Conservation (phyloP, 2,888 invertebrate genomes). For the Listrodromus nycthemerus region DNA sequence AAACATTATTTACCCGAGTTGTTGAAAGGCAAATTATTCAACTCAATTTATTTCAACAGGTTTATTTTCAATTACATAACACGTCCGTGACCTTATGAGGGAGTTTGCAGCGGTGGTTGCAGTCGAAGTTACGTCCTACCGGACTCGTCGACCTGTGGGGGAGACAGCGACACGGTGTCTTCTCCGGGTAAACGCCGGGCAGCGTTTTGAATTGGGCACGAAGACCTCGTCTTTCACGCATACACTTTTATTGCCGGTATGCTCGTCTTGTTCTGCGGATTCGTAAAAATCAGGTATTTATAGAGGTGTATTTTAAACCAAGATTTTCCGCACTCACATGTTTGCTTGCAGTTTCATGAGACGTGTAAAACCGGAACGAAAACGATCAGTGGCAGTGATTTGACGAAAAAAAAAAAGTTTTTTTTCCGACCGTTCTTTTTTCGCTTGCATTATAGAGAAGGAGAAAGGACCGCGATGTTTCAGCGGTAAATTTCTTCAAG, state of each 20-base stretch:
- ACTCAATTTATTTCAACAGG: neutral
- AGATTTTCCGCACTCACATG: neutral
- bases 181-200: neutral
- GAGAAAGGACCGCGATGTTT: slow-evolving; percentile 6
- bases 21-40: no score
- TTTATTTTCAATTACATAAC: slow-evolving; percentile 21
- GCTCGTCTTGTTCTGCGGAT: neutral
- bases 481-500: neutral
- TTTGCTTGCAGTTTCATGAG: no score
- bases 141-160: no score
- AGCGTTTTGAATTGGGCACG: neutral
- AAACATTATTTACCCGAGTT: no score
- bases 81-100: slow-evolving; percentile 29
- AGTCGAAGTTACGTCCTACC: neutral
- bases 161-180: neutral
- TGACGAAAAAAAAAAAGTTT: slow-evolving; percentile 19
- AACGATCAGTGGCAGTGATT: neutral
- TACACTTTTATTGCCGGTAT: neutral
- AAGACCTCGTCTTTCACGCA: neutral
- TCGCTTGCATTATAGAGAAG: slow-evolving; percentile 21
- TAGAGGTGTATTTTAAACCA: neutral
- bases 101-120: neutral
- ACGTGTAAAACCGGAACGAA: neutral
- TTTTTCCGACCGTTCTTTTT: neutral
- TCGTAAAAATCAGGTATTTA: neutral